Conservation (phyloP, 1,140 invertebrate species). For the Hyles euphorbiae region DNA sequence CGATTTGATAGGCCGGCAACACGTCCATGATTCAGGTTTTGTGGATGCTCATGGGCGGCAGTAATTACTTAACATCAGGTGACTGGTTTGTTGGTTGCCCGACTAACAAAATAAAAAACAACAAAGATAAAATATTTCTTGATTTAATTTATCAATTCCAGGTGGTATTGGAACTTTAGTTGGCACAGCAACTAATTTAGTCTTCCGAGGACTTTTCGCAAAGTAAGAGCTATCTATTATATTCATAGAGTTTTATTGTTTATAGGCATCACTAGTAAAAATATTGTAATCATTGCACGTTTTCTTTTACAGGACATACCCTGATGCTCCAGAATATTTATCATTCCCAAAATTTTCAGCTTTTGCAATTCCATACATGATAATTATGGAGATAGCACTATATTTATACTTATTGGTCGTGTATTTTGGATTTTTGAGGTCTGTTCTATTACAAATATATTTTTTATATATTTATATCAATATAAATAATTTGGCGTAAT, state of each 20-base stretch:
- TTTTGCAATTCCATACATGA: slow-evolving; percentile 42
- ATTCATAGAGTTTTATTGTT: background rate
- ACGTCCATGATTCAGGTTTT: too few species aligned
- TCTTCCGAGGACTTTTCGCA: slow-evolving; percentile 82
- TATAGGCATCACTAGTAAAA: too few species aligned
- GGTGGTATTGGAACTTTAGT: slow-evolving; percentile 89
- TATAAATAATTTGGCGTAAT: background rate
- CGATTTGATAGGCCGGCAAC: too few species aligned
- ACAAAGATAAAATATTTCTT: background rate
- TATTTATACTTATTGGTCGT: slow-evolving; percentile 32
- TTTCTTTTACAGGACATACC: slow-evolving; percentile 32
- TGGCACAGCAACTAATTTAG: slow-evolving; percentile 90
- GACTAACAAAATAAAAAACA: too few species aligned
- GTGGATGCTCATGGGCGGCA: too few species aligned
- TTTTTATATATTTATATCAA: background rate
- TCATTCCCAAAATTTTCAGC: slow-evolving; percentile 45
- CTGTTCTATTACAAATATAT: slow-evolving; percentile 8
- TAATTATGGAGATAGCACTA: slow-evolving; percentile 29
- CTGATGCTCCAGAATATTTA: slow-evolving; percentile 39
- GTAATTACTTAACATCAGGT: too few species aligned
- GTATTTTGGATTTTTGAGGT: slow-evolving; percentile 48
- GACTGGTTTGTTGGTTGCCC: too few species aligned
- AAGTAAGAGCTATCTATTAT: slow-evolving; percentile 57
- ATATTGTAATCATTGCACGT: background rate
- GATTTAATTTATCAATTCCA: slow-evolving; percentile 58